Conservation (phyloP, 2,797 vertebrate genomes). For the Spea hammondii region DNA sequence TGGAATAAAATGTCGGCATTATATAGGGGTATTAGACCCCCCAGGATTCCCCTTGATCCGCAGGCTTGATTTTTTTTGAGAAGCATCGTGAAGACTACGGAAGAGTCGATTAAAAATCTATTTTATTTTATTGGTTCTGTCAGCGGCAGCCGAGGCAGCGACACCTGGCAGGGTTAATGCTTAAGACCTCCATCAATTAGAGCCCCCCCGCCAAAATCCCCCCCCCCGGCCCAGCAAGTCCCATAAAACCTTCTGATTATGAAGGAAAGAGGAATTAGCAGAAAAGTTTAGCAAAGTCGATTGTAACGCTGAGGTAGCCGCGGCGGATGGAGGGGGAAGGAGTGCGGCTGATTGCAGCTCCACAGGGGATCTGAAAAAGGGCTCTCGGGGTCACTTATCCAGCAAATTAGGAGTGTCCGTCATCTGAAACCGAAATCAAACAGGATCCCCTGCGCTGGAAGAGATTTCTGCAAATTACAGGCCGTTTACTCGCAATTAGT, state of each 20-base stretch:
- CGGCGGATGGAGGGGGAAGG: constrained; percentile 64
- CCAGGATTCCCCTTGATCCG: no score
- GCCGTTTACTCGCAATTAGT: constrained; percentile 80
- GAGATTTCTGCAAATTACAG: constrained; percentile 69
- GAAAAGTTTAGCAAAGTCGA: constrained; percentile 79
- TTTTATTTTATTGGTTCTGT: constrained; percentile 73
- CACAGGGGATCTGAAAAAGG: constrained; percentile 68
- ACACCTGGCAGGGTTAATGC: constrained; percentile 92
- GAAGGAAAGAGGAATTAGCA: constrained; percentile 95
- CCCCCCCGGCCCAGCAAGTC: constrained; percentile 71
- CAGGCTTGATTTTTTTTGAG: background rate
- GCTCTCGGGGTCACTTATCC: constrained; percentile 79
- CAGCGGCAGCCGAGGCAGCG: constrained; percentile 80
- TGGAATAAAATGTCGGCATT: no score
- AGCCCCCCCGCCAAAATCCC: constrained; percentile 40
- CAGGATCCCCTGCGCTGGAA: constrained; percentile 70
- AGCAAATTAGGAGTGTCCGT: constrained; percentile 90
- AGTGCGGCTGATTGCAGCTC: constrained; percentile 83
- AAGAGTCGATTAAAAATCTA: constrained; percentile 77
- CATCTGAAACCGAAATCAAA: constrained; percentile 90
- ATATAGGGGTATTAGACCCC: no score
- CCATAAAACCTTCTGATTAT: constrained; percentile 88
- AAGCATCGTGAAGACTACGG: constrained; percentile 63
- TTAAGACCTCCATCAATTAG: constrained; percentile 84
- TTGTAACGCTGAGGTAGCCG: constrained; percentile 72